Conservation (phyloP, 2,888 invertebrate genomes). For the Synergus umbraculus region DNA sequence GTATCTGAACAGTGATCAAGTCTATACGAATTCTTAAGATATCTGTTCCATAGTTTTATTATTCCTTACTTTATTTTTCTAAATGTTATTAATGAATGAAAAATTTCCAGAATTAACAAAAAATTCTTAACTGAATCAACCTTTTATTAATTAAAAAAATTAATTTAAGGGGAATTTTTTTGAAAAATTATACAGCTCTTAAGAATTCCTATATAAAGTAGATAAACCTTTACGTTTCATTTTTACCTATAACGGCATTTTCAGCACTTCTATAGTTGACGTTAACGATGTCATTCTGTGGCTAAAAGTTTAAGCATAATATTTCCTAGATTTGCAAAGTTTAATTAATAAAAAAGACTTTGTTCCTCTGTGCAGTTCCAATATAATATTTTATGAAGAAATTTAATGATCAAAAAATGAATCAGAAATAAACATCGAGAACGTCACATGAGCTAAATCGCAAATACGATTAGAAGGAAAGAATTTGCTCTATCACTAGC, state of each 20-base stretch:
- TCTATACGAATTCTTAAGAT: slow-evolving; percentile 31
- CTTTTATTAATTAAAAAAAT: too few relatives aligned
- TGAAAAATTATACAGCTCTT: slow-evolving; percentile 1
- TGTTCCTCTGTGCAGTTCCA: not conserved
- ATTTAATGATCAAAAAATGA: not conserved
- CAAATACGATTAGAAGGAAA: slow-evolving; percentile 28
- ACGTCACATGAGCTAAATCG: slow-evolving; percentile 30
- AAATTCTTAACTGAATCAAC: too few relatives aligned
- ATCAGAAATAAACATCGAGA: not conserved
- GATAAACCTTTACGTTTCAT: slow-evolving; percentile 10
- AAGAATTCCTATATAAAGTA: slow-evolving; percentile 31
- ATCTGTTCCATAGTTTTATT: not conserved
- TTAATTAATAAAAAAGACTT: not conserved
- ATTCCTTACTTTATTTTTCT: not conserved
- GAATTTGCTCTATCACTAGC: slow-evolving; percentile 20
- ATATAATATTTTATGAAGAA: not conserved
- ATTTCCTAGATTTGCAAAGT: not conserved
- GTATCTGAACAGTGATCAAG: slow-evolving; percentile 7
- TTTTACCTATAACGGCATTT: slow-evolving; percentile 35
- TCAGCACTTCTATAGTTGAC: slow-evolving; percentile 22
- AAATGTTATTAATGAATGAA: not conserved
- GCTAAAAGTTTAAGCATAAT: not conserved
- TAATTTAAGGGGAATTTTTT: not conserved
- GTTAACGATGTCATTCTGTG: not conserved
- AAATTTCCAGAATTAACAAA: not conserved